These are phyloP conservation scores for Drosophila quinaria DNA, from an alignment of 2,888 invertebrate genomes.

Conservation along the genomic window DNA sequence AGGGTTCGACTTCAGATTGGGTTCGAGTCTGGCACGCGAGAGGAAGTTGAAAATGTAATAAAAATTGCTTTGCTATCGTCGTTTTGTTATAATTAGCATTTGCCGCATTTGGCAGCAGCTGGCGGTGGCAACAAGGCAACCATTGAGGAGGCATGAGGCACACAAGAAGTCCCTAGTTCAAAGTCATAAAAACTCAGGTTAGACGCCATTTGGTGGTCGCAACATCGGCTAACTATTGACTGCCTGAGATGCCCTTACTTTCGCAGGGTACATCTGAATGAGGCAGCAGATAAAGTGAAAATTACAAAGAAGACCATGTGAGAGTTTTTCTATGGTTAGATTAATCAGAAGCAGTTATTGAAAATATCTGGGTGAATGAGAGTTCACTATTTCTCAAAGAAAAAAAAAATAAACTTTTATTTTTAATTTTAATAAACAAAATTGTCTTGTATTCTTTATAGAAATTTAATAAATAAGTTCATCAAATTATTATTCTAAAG, in stretches of 20 bases:
- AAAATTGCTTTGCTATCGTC: conserved; percentile 55
- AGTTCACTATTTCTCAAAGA: too few relatives aligned
- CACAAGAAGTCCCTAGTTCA: conserved; percentile 22
- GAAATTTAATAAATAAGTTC: too few relatives aligned
- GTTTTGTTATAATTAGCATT: conserved; percentile 72
- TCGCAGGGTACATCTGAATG: neutral
- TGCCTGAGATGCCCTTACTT: neutral
- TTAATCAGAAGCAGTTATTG: neutral
- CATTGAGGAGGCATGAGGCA: neutral
- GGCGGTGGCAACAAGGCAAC: conserved; percentile 29
- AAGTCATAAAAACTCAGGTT: conserved; percentile 39
- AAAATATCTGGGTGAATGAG: too few relatives aligned
- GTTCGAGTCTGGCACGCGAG: conserved; percentile 57
- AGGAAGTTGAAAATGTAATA: conserved; percentile 60
- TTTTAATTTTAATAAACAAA: too few relatives aligned
- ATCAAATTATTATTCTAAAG: too few relatives aligned
- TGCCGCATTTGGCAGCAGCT: conserved; percentile 67
- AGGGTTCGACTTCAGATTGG: conserved; percentile 3
- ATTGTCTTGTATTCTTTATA: too few relatives aligned
- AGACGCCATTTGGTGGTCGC: conserved; percentile 46
- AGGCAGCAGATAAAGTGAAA: neutral
- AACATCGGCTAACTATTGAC: conserved; percentile 36
- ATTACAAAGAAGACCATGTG: neutral
- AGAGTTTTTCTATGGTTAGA: neutral
- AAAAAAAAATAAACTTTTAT: too few relatives aligned